A percentile compares a stretch with the other conserved stretches of the same genome.
Conservation (phyloP, 2,113 vertebrate genomes). For the Hemiprocne comata region DNA sequence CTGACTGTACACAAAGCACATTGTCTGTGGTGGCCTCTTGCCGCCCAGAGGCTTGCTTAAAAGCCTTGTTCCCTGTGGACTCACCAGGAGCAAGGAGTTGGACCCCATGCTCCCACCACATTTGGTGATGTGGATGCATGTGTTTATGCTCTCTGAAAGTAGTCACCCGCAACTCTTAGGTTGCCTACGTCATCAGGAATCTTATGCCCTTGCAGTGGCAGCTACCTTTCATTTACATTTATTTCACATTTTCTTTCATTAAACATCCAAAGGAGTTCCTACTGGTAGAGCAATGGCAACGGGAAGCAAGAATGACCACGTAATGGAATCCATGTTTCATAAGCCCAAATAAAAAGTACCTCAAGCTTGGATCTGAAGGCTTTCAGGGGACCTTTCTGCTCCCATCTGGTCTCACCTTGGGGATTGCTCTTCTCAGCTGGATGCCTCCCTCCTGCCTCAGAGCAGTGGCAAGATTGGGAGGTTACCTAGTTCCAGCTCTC, state of each 20-base stretch:
- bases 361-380: rapidly evolving
- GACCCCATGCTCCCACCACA: rapidly evolving
- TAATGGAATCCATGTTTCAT: not conserved
- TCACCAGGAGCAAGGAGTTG: not conserved
- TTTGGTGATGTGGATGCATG: not conserved
- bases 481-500: not conserved
- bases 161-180: not conserved
- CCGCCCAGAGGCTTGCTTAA: not conserved
- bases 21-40: not conserved
- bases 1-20: rapidly evolving
- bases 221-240: not conserved
- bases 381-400: not conserved
- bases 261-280: no score
- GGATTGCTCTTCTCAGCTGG: not conserved
- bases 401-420: not conserved
- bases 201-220: not conserved
- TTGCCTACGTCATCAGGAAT: not conserved
- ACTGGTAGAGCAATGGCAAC: no score
- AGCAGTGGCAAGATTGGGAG: not conserved
- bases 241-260: not conserved
- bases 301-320: no score
- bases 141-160: not conserved
- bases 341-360: not conserved
- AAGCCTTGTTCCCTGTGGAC: not conserved
- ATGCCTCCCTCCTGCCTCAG: not conserved